A percentile compares a stretch with the other conserved stretches of the same genome.
These are phyloP conservation scores for Myodes glareolus DNA, from an alignment of 2,113 vertebrate species.

Conservation along the genomic window DNA sequence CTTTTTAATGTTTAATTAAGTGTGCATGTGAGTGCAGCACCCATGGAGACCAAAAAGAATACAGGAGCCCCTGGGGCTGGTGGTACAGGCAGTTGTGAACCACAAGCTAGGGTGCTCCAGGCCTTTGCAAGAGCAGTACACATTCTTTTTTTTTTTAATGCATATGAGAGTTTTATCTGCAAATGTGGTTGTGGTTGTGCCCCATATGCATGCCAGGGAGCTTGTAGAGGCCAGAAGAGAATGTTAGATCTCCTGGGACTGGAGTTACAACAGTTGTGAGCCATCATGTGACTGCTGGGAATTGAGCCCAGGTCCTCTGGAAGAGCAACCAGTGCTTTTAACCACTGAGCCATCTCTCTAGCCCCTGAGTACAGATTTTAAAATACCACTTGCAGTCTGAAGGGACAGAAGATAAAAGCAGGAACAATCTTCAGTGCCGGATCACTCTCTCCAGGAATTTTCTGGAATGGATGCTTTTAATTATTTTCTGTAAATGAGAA, in stretches of 20 bases:
- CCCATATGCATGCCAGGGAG: neutral
- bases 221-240: neutral
- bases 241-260: neutral
- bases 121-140: neutral
- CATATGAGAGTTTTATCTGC: neutral
- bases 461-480: neutral
- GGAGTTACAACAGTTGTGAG: neutral
- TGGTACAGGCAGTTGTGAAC: neutral
- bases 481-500: neutral
- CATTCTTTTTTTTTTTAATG: neutral
- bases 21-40: neutral
- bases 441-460: neutral
- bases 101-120: too few relatives aligned
- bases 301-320: neutral
- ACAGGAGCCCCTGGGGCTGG: neutral
- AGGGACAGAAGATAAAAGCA: neutral
- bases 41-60: neutral
- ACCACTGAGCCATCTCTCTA: neutral
- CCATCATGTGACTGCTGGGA: neutral
- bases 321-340: neutral
- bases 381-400: neutral
- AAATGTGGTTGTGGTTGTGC: too few relatives aligned
- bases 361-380: neutral
- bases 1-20: neutral
- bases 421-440: neutral